A percentile compares a stretch with the other conserved stretches of the same genome.
phyloP scores from a whole-genome alignment of 2,888 invertebrate genomes.

The Miltochrista miniata region DNA sequence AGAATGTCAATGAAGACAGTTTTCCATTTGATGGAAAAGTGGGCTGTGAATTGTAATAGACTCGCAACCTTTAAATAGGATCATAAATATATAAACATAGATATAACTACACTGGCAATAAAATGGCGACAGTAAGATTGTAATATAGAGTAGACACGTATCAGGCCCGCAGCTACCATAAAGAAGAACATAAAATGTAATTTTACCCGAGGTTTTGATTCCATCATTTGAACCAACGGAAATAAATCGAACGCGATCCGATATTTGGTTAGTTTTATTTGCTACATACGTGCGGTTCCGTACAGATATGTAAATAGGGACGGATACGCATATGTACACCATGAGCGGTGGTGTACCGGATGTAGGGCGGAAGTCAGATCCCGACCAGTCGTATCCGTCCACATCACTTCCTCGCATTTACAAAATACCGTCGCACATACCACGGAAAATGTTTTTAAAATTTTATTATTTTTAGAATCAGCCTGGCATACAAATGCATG shows the following conservation, averaged over 20 bases:
- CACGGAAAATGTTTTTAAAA: conserved; percentile 14
- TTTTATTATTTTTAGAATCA: conserved; percentile 23
- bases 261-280: conserved; percentile 30
- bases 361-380: conserved; percentile 39
- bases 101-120: too few species aligned
- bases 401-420: conserved; percentile 33
- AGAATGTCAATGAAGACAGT: too few species aligned
- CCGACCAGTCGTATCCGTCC: conserved; percentile 35
- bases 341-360: conserved; percentile 30
- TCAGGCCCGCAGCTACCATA: too few species aligned
- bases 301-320: conserved; percentile 39
- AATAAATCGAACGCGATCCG: conserved; percentile 17
- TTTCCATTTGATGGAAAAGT: too few species aligned
- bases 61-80: too few species aligned
- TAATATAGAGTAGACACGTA: too few species aligned
- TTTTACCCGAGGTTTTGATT: background rate
- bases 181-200: background rate
- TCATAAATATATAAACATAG: too few species aligned
- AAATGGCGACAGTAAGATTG: too few species aligned
- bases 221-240: conserved; percentile 5
- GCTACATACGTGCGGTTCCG: conserved; percentile 25
- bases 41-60: too few species aligned
- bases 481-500: background rate
- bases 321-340: conserved; percentile 31
- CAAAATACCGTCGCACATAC: conserved; percentile 14